Evolutionary conservation across 2,797 vertebrate species (phyloP), one percentile per base, ranked within the genome.

Genomic region (Onychomys arenicola): DNA sequence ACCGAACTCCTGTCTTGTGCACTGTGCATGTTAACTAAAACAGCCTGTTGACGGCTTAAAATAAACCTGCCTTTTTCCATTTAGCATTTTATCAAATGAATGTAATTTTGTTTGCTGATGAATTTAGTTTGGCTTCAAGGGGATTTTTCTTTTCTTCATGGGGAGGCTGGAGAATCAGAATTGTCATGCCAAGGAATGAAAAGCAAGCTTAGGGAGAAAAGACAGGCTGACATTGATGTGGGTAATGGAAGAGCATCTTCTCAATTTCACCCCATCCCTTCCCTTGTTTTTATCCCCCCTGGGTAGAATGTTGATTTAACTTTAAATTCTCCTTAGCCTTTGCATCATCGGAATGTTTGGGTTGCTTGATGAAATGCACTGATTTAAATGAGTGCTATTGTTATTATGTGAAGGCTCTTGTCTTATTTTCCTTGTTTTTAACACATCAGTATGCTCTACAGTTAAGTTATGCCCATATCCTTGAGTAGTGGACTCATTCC

Each of bases 21-120:
- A 85, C 97, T 97, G 96, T 71, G 98, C 94, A 93, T 13, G 75
- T 98, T 98, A 98, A 98, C 97, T 97, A 97, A 97, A 98, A 96
- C 98, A 98, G 98, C 91, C 97, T 98, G 98, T 97, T 98, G 98
- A 98, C 89, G 97, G 96, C 98, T 98, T 98, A 98, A 98, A 98
- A 98, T 98, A 98, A 98, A 98, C 97, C 96, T 98, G 87, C 91
- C 97, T 97, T 98, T 98, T 97, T 98, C 98, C 97, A 98, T 98
- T 98, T 98, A 98, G 98, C 97, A 97, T 98, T 98, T 98, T 96
- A 98, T 96, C 97, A 89, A 98, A 93, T 97, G 97, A 97, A 98
- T 97, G 96, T 97, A 97, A 96, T 98, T 97, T 98, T 80, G 95
- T 90, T 97, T 97, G 96, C 96, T 97, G 98, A 97, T 97, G 96